Base-by-base conservation (phyloP, 2,888 invertebrate species). In the Itoplectis maculator region DNA sequence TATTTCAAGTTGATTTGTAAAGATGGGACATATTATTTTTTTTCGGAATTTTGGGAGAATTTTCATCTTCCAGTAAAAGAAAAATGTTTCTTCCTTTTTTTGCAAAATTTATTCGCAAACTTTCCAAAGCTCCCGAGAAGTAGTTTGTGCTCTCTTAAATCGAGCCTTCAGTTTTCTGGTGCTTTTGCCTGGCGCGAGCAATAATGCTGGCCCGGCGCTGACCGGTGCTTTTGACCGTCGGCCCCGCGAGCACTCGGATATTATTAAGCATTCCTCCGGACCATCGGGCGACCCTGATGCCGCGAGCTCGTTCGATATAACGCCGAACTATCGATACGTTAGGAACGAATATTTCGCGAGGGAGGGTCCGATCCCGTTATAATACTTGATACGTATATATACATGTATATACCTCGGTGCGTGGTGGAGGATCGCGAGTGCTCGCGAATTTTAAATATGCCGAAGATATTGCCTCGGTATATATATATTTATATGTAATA, bases 221-320 rank as follows among this genome's bases (percentile, higher is more conserved):
- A 73, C 61, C n/a, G 76, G 66, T 54, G 86, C 88, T 88, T 89
- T 90, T 90, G 90, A 87, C 84, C 88, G 85, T 59, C 59, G 40
- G 56, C 85, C 83, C 83, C 84, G 83, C 79, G 83, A 78, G 75
- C 59, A 81, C 86, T 86, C 83, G 83, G 87, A 90, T 91, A 92
- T 83, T 83, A 83, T 92, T 92, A 92, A 92, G 91, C 91, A 92
- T 92, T 92, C 92, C 91, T 83, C 56, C n/a, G 74, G 18, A 68
- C 66, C 78, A 63, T 69, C 84, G 87, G 83, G 86, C 80, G 85
- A 82, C 88, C 74, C 61, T 40, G 72, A 54, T 65, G 56, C 63
- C 35, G 72, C 23, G 51, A 66, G 54, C 56, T 51, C 54, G 63
- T 80, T 61, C 82, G 88, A 90, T 90, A 90, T 91, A 92, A 91